These are phyloP conservation scores for Leptura quadrifasciata DNA, from an alignment of 2,888 invertebrate species.

Conservation along the genomic window DNA sequence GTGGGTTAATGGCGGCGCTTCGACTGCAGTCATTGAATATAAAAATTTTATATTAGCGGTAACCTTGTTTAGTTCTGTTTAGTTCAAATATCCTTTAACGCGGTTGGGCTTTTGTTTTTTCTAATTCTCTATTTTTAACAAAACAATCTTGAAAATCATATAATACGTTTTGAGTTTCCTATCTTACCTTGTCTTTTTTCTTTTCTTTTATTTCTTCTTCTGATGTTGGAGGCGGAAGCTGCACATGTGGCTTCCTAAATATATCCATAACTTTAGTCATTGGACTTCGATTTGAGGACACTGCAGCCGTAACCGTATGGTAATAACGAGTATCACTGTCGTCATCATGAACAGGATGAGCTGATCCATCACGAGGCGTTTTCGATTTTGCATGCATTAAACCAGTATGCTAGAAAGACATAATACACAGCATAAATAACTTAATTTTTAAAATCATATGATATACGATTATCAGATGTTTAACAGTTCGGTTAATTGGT, in stretches of 20 bases:
- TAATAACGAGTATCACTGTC: conserved; percentile 81
- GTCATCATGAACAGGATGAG: conserved; percentile 80
- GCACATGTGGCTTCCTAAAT: conserved; percentile 86
- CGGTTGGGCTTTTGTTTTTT: too few species aligned
- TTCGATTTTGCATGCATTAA: conserved; percentile 73
- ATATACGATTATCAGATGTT: too few species aligned
- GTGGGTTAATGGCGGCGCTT: too few species aligned
- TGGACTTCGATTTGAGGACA: conserved; percentile 81
- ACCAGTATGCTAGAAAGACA: conserved; percentile 73
- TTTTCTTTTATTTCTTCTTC: conserved; percentile 56
- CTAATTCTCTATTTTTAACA: too few species aligned
- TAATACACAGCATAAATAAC: conserved; percentile 43
- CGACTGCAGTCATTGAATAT: too few species aligned
- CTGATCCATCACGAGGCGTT: conserved; percentile 80
- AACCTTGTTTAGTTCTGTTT: too few species aligned
- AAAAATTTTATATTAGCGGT: too few species aligned
- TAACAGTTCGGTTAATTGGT: too few species aligned
- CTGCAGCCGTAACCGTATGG: conserved; percentile 82
- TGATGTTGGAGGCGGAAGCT: conserved; percentile 74
- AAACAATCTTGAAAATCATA: too few species aligned
- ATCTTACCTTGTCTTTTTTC: conserved; percentile 73
- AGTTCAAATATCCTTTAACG: too few species aligned
- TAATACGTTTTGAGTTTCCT: too few species aligned
- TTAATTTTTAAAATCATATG: too few species aligned
- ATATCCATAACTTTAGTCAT: conserved; percentile 95